Evolutionary conservation across 2,888 invertebrate species (phyloP), one percentile per base, ranked within the genome.

Genomic region (Crepidodera aurea): DNA sequence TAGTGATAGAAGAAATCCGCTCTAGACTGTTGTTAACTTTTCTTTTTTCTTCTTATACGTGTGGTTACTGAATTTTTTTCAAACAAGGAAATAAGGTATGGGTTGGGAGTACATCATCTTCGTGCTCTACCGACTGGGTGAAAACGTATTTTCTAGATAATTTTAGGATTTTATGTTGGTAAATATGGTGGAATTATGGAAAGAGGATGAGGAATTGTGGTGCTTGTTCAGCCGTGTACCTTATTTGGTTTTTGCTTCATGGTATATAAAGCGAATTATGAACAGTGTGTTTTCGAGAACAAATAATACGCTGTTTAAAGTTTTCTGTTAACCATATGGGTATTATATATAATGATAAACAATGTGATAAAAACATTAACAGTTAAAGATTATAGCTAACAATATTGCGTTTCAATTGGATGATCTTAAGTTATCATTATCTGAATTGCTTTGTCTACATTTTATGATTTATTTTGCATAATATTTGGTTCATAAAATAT

Each of bases 1-100:
- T 73, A 76, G 74, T 74, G 69, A 72, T 75, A 74, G 71, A 72
- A 48, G 69, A 66, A 68, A 22, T 63, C 71, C 68, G 44, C 64
- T 58, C 69, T 64, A 69, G 66, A 57, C 73, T 68, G 72, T 74
- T 67, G 73, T 75, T 74, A 70, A 70, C 69, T 73, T 72, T 74
- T 75, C 72, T 71, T 75, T 72, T 66, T 70, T 27, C 57, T 66
- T 69, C 44, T 51, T 72, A 70, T 73, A 71, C 69, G 68, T 69
- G 69, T 60, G 65, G 64, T 69, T 69, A 67, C 51, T 40, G 56
- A 22, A 18, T 50, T 55, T 63, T 70, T 69, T 71, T 70, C 66
- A 10, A 68, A 69, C 60, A 63, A 56, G 70, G 66, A 68, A 71
- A 70, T 64, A 63, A 65, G 64, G 68, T 64, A 58, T 55, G 34